Evolutionary conservation across 2,113 vertebrate species (phyloP).

Genomic region (Macrotis lagotis): DNA sequence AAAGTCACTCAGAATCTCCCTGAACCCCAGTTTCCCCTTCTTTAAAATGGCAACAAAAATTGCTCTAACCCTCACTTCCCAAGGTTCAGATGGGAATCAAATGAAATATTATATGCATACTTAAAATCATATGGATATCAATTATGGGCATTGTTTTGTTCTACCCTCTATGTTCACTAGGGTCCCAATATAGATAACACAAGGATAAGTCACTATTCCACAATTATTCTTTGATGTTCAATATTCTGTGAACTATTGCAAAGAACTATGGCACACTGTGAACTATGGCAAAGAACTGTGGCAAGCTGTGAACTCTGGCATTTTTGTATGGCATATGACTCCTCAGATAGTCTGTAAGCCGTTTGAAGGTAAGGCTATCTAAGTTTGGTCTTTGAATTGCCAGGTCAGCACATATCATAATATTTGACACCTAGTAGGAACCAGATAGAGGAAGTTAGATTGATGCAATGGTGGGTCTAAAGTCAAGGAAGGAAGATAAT

Average conservation of each 20-base stretch:
- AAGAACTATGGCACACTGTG: too few species aligned
- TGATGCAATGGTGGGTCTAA: not conserved
- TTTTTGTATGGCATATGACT: too few species aligned
- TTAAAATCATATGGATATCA: not conserved
- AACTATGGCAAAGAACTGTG: too few species aligned
- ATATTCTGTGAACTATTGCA: not conserved
- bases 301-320: too few species aligned
- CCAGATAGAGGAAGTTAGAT: not conserved
- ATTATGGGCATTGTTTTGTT: not conserved
- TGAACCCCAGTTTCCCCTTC: not conserved
- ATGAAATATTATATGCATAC: not conserved
- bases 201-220: not conserved
- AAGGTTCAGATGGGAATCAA: not conserved
- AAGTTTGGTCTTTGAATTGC: not conserved
- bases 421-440: not conserved
- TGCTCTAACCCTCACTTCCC: not conserved
- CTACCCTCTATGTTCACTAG: not conserved
- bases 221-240: not conserved
- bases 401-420: not conserved
- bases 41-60: not conserved
- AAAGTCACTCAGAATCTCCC: not conserved
- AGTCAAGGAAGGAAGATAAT: not conserved
- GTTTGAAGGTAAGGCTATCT: not conserved
- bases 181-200: not conserved
- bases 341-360: not conserved